Evolutionary conservation across 2,888 invertebrate species (phyloP).

Genomic region (Caenorhabditis sp.): DNA sequence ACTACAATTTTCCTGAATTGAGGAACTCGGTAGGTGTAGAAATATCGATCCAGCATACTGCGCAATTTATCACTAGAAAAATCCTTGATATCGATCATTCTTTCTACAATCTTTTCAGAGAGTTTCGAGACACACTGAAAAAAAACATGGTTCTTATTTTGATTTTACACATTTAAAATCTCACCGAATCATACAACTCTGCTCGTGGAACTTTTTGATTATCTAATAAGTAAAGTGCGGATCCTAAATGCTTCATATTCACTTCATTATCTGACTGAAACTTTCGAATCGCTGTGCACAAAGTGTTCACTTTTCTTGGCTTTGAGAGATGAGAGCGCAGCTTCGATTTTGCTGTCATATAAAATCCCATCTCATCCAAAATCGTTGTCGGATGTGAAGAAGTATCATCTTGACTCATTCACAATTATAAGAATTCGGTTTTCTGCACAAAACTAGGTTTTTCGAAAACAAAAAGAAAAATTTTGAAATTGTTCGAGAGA

Average conservation of each 20-base stretch:
- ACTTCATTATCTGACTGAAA: neutral
- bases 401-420: neutral
- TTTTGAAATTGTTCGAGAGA: neutral
- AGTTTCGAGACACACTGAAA: neutral
- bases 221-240: neutral
- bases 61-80: neutral
- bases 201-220: neutral
- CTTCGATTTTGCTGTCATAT: neutral
- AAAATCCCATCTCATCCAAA: neutral
- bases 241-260: neutral
- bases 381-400: neutral
- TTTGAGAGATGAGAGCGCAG: neutral
- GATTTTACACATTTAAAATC: too few relatives aligned
- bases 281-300: neutral
- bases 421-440: too few relatives aligned
- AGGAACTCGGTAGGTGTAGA: neutral
- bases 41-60: neutral
- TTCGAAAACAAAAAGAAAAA: neutral
- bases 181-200: constrained; percentile 1
- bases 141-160: too few relatives aligned
- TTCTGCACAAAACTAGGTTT: too few relatives aligned
- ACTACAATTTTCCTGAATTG: neutral
- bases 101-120: neutral
- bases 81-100: neutral
- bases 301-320: neutral